Evolutionary conservation across 2,797 vertebrate species (phyloP).

Genomic region (Chaunax sp.): DNA sequence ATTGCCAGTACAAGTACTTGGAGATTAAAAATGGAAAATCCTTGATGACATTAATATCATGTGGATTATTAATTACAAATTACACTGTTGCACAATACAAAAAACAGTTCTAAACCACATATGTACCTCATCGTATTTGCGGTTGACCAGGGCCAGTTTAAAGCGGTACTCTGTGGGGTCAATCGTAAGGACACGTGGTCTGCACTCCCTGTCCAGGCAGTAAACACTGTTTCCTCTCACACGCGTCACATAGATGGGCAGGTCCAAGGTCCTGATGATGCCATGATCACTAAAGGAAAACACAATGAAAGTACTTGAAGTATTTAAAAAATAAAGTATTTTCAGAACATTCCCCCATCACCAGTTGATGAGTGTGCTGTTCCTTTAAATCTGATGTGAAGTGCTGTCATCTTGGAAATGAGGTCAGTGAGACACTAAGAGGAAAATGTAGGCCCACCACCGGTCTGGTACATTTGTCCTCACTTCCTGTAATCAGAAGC

Average conservation of each 20-base stretch:
- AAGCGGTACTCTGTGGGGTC: conserved; percentile 98
- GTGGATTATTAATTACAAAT: too few species aligned
- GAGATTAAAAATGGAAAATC: too few species aligned
- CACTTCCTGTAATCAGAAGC: background rate
- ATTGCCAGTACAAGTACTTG: background rate
- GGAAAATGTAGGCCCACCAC: background rate
- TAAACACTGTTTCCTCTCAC: conserved; percentile 96
- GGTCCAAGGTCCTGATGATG: conserved; percentile 97
- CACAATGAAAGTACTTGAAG: background rate
- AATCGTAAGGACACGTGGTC: conserved; percentile 94
- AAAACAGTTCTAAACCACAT: too few species aligned
- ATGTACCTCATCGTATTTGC: conserved; percentile 95
- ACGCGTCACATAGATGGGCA: conserved; percentile 96
- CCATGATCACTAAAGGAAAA: conserved; percentile 88
- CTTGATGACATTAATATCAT: too few species aligned
- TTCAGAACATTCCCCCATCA: too few species aligned
- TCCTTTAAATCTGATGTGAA: background rate
- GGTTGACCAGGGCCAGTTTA: conserved; percentile 95
- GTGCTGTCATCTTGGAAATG: conserved; percentile 14
- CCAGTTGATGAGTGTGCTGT: too few species aligned
- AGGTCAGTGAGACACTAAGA: background rate
- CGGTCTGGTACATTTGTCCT: background rate
- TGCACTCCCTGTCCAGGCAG: conserved; percentile 95
- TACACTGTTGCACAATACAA: background rate
- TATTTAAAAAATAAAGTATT: background rate